Base-by-base conservation (phyloP, 2,888 invertebrate genomes). In the Tenthredo amoena region DNA sequence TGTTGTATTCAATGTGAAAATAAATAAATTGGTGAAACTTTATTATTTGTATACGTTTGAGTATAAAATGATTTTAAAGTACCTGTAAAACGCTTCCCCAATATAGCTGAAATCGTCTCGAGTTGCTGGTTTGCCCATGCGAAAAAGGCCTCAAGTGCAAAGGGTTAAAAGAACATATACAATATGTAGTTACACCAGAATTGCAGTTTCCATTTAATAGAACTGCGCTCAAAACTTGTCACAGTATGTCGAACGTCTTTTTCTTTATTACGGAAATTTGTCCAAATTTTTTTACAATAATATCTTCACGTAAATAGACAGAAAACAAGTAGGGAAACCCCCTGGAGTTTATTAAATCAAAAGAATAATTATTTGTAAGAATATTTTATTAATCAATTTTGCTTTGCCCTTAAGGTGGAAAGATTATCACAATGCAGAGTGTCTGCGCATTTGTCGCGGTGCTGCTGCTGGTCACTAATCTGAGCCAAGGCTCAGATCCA, bases 401-500 rank as follows among this genome's bases (percentile, higher is more conserved):
- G 3, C 7, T 9, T 83, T 65, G 18, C 21, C 5, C 3, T 26
- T 18, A 62, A 83, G 68, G 83, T 83, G 68, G 47, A 83, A 47
- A 71, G 0, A 21, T 31, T 71, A 26, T 18, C 12, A 31, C 31
- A 34, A 85, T 85, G 85, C 84, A 34, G 74, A 68, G 58, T 31
- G 47, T 47, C 65, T 83, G 58, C 47, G 55, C 72, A 26, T 68
- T 86, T 31, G 79, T 74, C 47, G 71, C 58, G 37, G 55, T 87
- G 18, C 76, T 86, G 34, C 84, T 86, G 18, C 43, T 85, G 18
- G 55, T 65, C 10, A 21, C 40, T 7, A 31, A 31, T 47, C 79
- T 86, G 55, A 85, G 85, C 68, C 86, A 68, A 47, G 68, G 84
- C 21, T 72, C 58, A 21, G 43, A 86, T 9, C 31, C 87, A 21